A percentile compares a stretch with the other conserved stretches of the same genome.
Evolutionary conservation across 2,888 invertebrate genomes (phyloP).

Genomic region (Yponomeuta plumbellus): DNA sequence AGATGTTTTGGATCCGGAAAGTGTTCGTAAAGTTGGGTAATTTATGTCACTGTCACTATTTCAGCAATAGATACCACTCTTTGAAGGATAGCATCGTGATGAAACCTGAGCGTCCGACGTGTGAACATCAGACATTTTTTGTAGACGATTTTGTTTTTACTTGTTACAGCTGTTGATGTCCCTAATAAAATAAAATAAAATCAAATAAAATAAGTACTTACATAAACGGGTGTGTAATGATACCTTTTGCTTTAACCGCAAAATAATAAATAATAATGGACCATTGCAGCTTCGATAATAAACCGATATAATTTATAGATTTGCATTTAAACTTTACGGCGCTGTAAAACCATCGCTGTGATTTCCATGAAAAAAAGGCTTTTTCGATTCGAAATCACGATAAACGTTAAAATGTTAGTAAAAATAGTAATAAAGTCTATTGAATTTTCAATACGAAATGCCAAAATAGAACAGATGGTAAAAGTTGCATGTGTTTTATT

Average conservation of each 20-base stretch:
- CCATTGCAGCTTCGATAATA: neutral
- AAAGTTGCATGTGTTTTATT: neutral
- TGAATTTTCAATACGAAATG: neutral
- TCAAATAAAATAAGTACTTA: too few relatives aligned
- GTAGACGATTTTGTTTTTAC: too few relatives aligned
- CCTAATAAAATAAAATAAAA: too few relatives aligned
- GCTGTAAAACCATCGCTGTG: neutral
- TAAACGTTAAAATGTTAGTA: neutral
- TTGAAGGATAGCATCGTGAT: too few relatives aligned
- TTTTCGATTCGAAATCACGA: neutral
- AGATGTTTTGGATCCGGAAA: neutral
- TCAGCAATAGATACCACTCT: too few relatives aligned
- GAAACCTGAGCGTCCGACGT: too few relatives aligned
- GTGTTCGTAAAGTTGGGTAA: neutral
- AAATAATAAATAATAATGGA: neutral
- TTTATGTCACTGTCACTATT: too few relatives aligned
- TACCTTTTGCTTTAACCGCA: neutral
- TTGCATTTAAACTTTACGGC: neutral
- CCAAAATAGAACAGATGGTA: neutral
- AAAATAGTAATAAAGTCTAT: neutral
- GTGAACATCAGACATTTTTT: too few relatives aligned
- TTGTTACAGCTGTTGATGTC: too few relatives aligned
- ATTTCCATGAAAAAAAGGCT: neutral
- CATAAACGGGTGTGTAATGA: neutral
- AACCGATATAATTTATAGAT: conserved; percentile 2